phyloP scores from a whole-genome alignment of 1,140 invertebrate genomes.

The Ceratina calcarata region DNA sequence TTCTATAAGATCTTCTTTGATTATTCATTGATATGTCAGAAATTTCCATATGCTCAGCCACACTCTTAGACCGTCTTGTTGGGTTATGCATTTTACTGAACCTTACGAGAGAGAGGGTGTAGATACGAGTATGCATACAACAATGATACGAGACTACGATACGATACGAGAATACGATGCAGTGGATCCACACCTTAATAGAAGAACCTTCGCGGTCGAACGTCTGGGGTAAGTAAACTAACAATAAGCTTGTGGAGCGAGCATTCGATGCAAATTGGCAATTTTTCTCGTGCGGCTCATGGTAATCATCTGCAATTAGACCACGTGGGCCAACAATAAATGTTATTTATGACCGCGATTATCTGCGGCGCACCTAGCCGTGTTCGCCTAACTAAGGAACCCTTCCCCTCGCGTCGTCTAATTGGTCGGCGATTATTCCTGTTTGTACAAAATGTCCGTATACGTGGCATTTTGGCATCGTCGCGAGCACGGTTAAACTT shows the following conservation, averaged over 20 bases:
- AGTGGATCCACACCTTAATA: slow-evolving; percentile 24
- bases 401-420: slow-evolving; percentile 35
- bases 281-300: slow-evolving; percentile 66
- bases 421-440: slow-evolving; percentile 63
- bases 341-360: slow-evolving; percentile 75
- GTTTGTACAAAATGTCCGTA: slow-evolving; percentile 63
- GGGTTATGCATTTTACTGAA: too few species aligned
- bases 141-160: background rate
- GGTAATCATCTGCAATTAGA: slow-evolving; percentile 75
- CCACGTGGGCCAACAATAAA: slow-evolving; percentile 59
- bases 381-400: slow-evolving; percentile 51
- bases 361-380: slow-evolving; percentile 66
- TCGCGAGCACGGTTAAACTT: slow-evolving; percentile 18
- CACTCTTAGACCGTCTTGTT: background rate
- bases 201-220: slow-evolving; percentile 46
- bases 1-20: too few species aligned
- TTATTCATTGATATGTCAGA: background rate
- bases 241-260: slow-evolving; percentile 36
- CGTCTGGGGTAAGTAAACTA: slow-evolving; percentile 51
- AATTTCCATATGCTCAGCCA: background rate
- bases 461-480: slow-evolving; percentile 39
- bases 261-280: slow-evolving; percentile 73
- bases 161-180: too few species aligned
- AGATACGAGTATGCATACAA: background rate
- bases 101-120: background rate